Evolutionary conservation across 2,888 invertebrate genomes (phyloP).

Genomic region (Diaphora mendica): DNA sequence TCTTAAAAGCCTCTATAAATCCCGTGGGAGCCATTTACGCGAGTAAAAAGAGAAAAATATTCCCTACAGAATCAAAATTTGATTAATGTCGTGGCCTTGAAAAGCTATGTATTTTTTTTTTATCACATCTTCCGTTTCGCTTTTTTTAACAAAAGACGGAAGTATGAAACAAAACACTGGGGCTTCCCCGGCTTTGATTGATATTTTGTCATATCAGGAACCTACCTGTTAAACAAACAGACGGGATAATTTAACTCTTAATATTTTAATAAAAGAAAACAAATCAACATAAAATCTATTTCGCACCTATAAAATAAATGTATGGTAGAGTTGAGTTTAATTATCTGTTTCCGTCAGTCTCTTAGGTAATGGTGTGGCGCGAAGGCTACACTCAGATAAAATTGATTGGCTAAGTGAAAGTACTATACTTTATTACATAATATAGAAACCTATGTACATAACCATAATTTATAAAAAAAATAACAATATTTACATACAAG

Average conservation of each 20-base stretch:
- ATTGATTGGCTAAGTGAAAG: constrained; percentile 28
- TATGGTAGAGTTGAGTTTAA: constrained; percentile 41
- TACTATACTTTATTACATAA: too few relatives aligned
- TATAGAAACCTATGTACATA: too few relatives aligned
- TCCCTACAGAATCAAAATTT: not conserved
- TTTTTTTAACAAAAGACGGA: too few relatives aligned
- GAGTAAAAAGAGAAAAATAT: not conserved
- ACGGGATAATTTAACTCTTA: too few relatives aligned
- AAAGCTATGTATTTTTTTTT: not conserved
- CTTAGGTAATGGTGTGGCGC: constrained; percentile 39
- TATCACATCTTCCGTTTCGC: too few relatives aligned
- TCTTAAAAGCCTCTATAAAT: not conserved
- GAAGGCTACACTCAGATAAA: constrained; percentile 18
- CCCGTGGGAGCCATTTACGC: not conserved
- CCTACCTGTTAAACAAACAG: too few relatives aligned
- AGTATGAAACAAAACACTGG: too few relatives aligned
- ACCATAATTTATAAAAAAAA: too few relatives aligned
- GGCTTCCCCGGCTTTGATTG: too few relatives aligned
- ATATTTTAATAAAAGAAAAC: not conserved
- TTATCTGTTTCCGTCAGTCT: constrained; percentile 37
- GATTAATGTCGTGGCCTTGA: not conserved
- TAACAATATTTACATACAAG: too few relatives aligned
- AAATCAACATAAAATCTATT: not conserved
- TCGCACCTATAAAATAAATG: constrained; percentile 45
- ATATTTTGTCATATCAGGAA: too few relatives aligned